Evolutionary conservation across 2,888 invertebrate genomes (phyloP), one percentile per base, ranked within the genome.

Genomic region (Crocallis elinguaria): DNA sequence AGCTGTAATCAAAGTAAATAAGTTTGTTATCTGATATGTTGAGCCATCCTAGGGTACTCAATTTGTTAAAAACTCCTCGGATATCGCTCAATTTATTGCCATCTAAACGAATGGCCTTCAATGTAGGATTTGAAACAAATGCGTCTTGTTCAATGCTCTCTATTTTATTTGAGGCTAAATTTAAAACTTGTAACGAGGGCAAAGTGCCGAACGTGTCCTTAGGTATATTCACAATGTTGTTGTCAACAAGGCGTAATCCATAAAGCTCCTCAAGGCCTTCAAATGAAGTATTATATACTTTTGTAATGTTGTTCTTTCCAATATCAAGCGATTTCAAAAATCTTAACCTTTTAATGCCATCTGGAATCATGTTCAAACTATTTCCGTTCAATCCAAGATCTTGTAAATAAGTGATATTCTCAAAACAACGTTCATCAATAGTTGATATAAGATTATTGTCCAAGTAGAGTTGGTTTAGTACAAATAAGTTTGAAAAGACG

Each of bases 1-100:
- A 94, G 65, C 95, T 94, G 78, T 95, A 96, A 83, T 96, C 96
- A 82, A 96, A 96, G 92, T 95, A 94, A 67, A 94, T 92, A 66
- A 96, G 92, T 73, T 93, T 94, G 82, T 96, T 96, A 80, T 95
- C 94, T 12, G 96, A 96, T 69, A 96, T 95, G 83, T 96, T 96
- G 19, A 96, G 88, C 95, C 95, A 96, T 44, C 95, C 94, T 30
- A 96, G 92, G 60, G 94, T 94, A 71, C 93, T 93, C 66, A 96
- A 86, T 74, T 94, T 94, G 62, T 93, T 94, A 82, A 96, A 96
- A 69, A 95, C 94, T 39, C 95, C 95, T 81, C 95, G 94, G 67
- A 96, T 95, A 71, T 95, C 95, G 54, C 94, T 93, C 52, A 96
- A 88, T 79, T 93, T 93, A 83, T 97, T 97, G 56, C 95, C 94